Evolutionary conservation across 2,113 vertebrate genomes (phyloP).

Genomic region (Rutilus rutilus): DNA sequence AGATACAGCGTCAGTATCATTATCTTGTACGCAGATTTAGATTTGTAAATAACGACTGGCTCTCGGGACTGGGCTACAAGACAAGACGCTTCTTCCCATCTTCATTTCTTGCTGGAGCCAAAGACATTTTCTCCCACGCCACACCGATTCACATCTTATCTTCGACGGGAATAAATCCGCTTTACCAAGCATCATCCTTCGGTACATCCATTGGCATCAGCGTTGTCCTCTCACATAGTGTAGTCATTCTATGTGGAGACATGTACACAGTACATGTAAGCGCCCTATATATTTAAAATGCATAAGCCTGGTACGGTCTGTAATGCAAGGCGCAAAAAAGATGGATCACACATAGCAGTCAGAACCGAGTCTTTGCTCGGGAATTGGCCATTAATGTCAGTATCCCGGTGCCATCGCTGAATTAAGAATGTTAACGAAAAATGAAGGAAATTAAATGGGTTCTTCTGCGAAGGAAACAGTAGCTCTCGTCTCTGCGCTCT

Average conservation of each 20-base stretch:
- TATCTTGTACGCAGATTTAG: slow-evolving; percentile 47
- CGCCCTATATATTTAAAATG: slow-evolving; percentile 59
- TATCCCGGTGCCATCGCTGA: slow-evolving; percentile 45
- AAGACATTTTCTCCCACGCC: slow-evolving; percentile 53
- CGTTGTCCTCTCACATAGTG: slow-evolving; percentile 50
- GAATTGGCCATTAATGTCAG: slow-evolving; percentile 41
- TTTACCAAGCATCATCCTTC: slow-evolving; percentile 47
- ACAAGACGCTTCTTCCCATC: slow-evolving; percentile 61
- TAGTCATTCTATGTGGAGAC: slow-evolving; percentile 57
- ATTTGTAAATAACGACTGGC: slow-evolving; percentile 54
- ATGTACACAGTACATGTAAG: slow-evolving; percentile 58
- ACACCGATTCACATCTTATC: slow-evolving; percentile 42
- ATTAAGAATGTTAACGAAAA: slow-evolving; percentile 23
- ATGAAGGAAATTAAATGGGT: slow-evolving; percentile 42
- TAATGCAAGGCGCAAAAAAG: slow-evolving; percentile 36
- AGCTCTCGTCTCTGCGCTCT: slow-evolving; percentile 53
- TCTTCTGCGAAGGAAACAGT: slow-evolving; percentile 53
- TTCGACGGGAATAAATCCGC: slow-evolving; percentile 43
- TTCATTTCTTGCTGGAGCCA: slow-evolving; percentile 51
- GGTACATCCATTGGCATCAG: slow-evolving; percentile 42
- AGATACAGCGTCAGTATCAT: slow-evolving; percentile 39
- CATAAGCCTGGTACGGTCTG: slow-evolving; percentile 51
- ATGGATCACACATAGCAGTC: slow-evolving; percentile 33
- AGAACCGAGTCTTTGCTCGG: slow-evolving; percentile 30
- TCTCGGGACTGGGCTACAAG: slow-evolving; percentile 43